Evolutionary conservation across 2,113 vertebrate species (phyloP).

Genomic region (Cromileptes altivelis): DNA sequence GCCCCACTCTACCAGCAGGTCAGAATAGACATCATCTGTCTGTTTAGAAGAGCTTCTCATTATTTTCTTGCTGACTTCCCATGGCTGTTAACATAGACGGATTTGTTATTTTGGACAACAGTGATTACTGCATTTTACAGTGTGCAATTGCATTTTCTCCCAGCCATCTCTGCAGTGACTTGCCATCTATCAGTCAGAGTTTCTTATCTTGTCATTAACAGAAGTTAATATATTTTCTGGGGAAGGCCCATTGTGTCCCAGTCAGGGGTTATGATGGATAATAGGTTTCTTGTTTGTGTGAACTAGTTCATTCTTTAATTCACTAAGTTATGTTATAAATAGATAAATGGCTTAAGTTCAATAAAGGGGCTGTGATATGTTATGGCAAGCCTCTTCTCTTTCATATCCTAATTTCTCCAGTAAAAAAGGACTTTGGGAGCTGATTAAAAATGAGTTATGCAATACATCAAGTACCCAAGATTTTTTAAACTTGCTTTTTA

Average conservation of each 20-base stretch:
- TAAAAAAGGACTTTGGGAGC: slow-evolving; percentile 13
- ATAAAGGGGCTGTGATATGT: background rate
- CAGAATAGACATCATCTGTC: slow-evolving; percentile 87
- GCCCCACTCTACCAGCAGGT: slow-evolving; percentile 93
- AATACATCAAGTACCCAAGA: slow-evolving; percentile 2
- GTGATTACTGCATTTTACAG: background rate
- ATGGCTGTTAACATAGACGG: slow-evolving; percentile 83
- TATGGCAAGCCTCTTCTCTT: background rate
- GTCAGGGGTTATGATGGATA: slow-evolving; percentile 6
- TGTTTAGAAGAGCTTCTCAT: slow-evolving; percentile 81
- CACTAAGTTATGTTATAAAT: slow-evolving; percentile 7
- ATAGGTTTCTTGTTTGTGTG: slow-evolving; percentile 7
- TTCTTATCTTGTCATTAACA: slow-evolving; percentile 14
- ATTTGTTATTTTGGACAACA: slow-evolving; percentile 19
- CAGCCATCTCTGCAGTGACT: background rate
- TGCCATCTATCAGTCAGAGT: slow-evolving; percentile 1
- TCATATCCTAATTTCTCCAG: slow-evolving; percentile 9
- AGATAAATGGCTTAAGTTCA: slow-evolving; percentile 7
- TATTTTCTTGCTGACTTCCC: slow-evolving; percentile 89
- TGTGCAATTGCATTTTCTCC: background rate
- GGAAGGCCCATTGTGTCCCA: background rate
- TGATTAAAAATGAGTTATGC: slow-evolving; percentile 15
- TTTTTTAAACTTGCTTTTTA: background rate
- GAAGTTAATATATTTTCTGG: slow-evolving; percentile 11
- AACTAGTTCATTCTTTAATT: slow-evolving; percentile 21